A percentile compares a stretch with the other conserved stretches of the same genome.
Evolutionary conservation across 2,888 invertebrate species (phyloP).

Genomic region (Heliothis peltigera): DNA sequence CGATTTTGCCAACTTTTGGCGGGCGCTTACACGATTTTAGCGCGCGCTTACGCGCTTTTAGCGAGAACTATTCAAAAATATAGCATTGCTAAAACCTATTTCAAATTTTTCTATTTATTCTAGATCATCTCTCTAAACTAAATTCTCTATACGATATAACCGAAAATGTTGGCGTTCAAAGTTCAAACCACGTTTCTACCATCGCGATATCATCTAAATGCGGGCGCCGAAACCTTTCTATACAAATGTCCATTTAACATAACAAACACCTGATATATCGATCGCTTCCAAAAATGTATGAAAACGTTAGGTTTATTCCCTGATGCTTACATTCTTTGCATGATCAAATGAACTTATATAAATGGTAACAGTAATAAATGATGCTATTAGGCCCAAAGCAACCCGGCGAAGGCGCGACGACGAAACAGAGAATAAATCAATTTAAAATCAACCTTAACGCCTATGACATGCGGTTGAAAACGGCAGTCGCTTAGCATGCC

Average conservation of each 20-base stretch:
- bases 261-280: conserved; percentile 45
- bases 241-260: conserved; percentile 49
- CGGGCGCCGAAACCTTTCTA: conserved; percentile 50
- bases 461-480: too few species aligned
- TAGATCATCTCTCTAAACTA: conserved; percentile 1
- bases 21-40: too few species aligned
- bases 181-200: conserved; percentile 59
- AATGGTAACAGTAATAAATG: not conserved
- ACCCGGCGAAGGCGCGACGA: too few species aligned
- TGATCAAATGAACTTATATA: conserved; percentile 1
- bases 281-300: conserved; percentile 38
- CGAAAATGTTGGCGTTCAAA: conserved; percentile 35
- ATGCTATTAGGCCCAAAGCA: too few species aligned
- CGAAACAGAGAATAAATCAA: too few species aligned
- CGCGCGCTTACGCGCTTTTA: too few species aligned
- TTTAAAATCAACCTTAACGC: too few species aligned
- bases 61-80: too few species aligned
- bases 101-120: too few species aligned
- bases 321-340: conserved; percentile 11
- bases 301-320: not conserved
- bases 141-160: conserved; percentile 18
- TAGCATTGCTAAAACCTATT: too few species aligned
- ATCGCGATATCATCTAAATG: conserved; percentile 55
- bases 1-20: too few species aligned
- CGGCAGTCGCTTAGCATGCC: too few species aligned